These are phyloP conservation scores for Caenorhabditis brenneri DNA, from an alignment of 1,140 invertebrate genomes.

Conservation along the genomic window DNA sequence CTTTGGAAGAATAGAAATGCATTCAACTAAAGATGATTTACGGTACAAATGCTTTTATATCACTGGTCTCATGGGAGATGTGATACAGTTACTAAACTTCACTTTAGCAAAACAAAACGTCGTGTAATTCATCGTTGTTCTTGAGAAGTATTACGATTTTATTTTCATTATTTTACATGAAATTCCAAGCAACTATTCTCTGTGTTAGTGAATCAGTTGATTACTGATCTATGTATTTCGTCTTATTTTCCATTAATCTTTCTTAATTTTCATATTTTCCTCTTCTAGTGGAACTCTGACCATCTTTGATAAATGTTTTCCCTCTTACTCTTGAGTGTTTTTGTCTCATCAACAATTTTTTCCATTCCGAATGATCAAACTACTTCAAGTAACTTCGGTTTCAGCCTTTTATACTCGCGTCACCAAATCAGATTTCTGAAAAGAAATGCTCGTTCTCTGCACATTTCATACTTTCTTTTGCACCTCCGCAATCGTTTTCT, in stretches of 20 bases:
- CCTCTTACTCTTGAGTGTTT: neutral
- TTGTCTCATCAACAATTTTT: neutral
- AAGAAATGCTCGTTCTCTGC: neutral
- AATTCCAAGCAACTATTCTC: no score
- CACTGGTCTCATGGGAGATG: no score
- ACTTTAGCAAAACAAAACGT: no score
- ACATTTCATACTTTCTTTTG: neutral
- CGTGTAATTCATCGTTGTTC: no score
- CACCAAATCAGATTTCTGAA: neutral
- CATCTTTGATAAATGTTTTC: neutral
- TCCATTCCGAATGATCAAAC: neutral
- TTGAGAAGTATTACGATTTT: no score
- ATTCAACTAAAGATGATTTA: no score
- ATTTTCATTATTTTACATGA: no score
- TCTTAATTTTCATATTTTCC: neutral
- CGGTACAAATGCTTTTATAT: no score
- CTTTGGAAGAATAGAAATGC: no score
- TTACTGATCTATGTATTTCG: neutral
- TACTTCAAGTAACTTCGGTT: neutral
- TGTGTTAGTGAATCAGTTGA: no score
- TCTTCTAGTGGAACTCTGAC: neutral
- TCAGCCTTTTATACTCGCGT: neutral
- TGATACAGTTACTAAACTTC: no score
- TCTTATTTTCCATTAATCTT: neutral
- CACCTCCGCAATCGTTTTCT: neutral